Percentiles rank a stretch among this genome's conserved stretches.
These are phyloP conservation scores for Cygnus buccinator DNA, from an alignment of 2,113 vertebrate species.

Conservation along the genomic window DNA sequence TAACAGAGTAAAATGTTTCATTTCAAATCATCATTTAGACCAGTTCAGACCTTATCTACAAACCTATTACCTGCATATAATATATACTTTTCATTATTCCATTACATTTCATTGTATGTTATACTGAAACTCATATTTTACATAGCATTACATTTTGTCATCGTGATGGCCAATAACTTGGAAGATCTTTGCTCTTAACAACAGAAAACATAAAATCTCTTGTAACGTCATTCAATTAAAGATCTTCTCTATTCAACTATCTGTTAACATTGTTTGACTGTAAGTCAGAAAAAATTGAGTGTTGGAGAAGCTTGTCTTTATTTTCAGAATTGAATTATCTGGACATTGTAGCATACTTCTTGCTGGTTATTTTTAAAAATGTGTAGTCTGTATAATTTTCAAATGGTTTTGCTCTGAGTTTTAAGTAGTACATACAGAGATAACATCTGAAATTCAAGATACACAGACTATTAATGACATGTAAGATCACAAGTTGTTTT, in stretches of 20 bases:
- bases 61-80: background rate
- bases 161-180: background rate
- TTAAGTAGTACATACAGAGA: background rate
- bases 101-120: background rate
- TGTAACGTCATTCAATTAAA: background rate
- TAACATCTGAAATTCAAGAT: background rate
- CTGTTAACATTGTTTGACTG: background rate
- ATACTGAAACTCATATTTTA: background rate
- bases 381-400: background rate
- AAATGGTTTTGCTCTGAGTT: background rate
- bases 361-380: background rate
- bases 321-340: background rate
- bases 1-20: background rate
- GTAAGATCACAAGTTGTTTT: background rate
- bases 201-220: background rate
- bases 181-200: background rate
- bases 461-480: background rate
- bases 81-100: background rate
- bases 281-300: background rate
- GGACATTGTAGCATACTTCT: background rate
- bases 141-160: background rate
- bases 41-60: background rate
- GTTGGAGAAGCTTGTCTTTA: background rate
- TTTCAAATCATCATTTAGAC: background rate
- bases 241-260: background rate